Evolutionary conservation across 2,113 vertebrate genomes (phyloP).

Genomic region (Paratilapia polleni): DNA sequence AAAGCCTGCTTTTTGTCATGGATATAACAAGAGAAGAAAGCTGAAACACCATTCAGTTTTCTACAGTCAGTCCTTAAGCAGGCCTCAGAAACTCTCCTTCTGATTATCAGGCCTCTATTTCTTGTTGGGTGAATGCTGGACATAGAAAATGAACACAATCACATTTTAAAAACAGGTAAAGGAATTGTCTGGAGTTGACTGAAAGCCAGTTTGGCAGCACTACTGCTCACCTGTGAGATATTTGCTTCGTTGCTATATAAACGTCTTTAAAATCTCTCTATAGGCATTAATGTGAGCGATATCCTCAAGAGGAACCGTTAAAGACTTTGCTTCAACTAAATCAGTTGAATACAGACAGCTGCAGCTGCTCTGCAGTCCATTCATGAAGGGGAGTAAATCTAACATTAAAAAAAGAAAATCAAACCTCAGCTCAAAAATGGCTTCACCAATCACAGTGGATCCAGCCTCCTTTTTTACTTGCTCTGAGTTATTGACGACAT

Average conservation of each 20-base stretch:
- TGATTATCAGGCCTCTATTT: conserved; percentile 29
- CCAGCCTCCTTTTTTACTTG: conserved; percentile 26
- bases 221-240: conserved; percentile 38
- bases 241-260: conserved; percentile 31
- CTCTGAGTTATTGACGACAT: conserved; percentile 59
- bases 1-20: conserved; percentile 38
- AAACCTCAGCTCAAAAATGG: conserved; percentile 17
- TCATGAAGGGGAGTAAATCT: conserved; percentile 20
- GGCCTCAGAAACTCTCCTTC: background rate
- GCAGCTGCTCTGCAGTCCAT: conserved; percentile 22
- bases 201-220: conserved; percentile 26
- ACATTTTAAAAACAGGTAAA: background rate
- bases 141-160: background rate
- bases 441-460: conserved; percentile 22
- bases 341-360: conserved; percentile 41
- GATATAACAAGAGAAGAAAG: background rate
- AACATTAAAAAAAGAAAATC: conserved; percentile 40
- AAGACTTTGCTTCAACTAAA: conserved; percentile 44
- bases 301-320: conserved; percentile 13
- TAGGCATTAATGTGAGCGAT: background rate
- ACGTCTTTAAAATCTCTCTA: conserved; percentile 14
- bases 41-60: background rate
- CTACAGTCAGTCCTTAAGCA: conserved; percentile 18
- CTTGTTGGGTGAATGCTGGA: conserved; percentile 18
- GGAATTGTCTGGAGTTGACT: conserved; percentile 5